Base-by-base conservation (phyloP, 1,140 invertebrate species). In the Pogonognathellus flavescens region DNA sequence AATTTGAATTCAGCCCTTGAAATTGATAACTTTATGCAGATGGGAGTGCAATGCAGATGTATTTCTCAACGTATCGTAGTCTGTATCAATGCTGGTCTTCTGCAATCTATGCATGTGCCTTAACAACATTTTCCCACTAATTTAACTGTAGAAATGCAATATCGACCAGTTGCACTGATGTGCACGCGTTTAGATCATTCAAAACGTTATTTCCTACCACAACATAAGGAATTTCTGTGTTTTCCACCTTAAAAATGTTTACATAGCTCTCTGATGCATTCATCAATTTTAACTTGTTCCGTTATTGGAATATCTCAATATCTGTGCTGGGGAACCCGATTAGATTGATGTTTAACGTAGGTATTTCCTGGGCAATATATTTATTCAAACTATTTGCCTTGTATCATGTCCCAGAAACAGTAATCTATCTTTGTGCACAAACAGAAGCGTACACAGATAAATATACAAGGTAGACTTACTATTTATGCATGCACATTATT, bases 21-120 rank as follows among this genome's bases (percentile, higher is more conserved):
- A 66, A 76, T 50, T 49, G 70, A 76, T 76, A 76, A 76, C 41
- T 76, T 76, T 76, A 76, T 76, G 41, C 16, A 50, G 14, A 16
- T 72, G 66, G 25, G 31, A 41, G 70, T 50, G 25, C 14, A 76
- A 31, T 76, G 41, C 70, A 49, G 70, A 41, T 76, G 22, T 16
- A 72, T 4, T 13, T 70, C 25, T 41, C 25, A 49, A 10, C 14
- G 2, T 11, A 76, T 18, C n/a, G 2, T 2, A 50, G 31, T 16
- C 13, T 41, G 41, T 76, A 49, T 49, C 41, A 76, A n/a, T 14
- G 2, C 2, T 57, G 53, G n/a, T n/a, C n/a, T n/a, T 14, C 53
- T n/a, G n/a, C 53, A n/a, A n/a, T n/a, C n/a, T n/a, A 57, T 41
- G 31, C 31, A 41, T 6, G 31, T 41, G 2, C 31, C 6, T 6